Evolutionary conservation across 2,113 vertebrate species (phyloP).

Genomic region (Emydura subglobosa): DNA sequence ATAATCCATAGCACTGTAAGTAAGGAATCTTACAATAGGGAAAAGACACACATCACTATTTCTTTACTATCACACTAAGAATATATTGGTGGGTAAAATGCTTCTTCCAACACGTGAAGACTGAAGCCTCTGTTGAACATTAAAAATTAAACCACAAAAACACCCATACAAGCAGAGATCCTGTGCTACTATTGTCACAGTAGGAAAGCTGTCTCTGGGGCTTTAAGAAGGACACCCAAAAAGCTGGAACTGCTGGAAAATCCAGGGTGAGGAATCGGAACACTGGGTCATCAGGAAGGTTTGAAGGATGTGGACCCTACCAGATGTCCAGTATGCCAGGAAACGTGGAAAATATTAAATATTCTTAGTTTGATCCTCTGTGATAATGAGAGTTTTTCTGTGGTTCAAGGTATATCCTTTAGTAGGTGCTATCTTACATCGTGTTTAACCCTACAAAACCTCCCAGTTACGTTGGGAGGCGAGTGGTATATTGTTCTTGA

Average conservation of each 20-base stretch:
- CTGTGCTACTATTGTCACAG: neutral
- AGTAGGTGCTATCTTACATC: neutral
- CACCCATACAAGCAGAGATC: neutral
- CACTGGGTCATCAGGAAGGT: neutral
- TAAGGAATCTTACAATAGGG: neutral
- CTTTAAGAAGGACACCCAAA: constrained; percentile 5
- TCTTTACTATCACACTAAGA: neutral
- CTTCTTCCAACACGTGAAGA: neutral
- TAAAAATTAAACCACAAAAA: neutral
- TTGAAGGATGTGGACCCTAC: neutral
- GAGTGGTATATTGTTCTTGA: neutral
- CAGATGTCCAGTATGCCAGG: neutral
- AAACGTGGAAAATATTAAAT: neutral
- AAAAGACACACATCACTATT: neutral
- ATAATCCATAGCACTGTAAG: neutral
- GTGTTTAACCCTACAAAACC: neutral
- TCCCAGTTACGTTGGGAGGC: neutral
- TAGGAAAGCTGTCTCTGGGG: neutral
- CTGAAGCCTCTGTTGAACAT: neutral
- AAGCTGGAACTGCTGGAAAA: neutral
- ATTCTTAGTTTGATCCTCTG: neutral
- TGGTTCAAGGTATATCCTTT: neutral
- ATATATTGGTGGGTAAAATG: neutral
- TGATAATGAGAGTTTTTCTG: neutral
- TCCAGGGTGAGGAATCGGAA: neutral